Conservation (phyloP, 2,797 vertebrate species). For the Tauraco hartlaubi region DNA sequence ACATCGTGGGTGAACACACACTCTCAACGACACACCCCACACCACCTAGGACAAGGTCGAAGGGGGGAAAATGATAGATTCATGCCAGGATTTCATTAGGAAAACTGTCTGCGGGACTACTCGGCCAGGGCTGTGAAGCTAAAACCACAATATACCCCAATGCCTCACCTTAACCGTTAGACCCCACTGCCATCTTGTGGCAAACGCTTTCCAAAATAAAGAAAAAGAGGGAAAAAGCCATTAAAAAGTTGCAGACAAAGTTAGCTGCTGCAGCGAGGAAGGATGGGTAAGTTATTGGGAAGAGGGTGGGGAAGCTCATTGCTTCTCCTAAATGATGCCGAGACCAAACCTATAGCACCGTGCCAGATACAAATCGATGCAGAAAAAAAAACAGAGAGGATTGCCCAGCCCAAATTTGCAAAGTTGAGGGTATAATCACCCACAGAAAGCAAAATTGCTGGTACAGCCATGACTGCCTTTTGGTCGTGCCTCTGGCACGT, state of each 20-base stretch:
- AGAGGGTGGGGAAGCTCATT: neutral
- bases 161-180: neutral
- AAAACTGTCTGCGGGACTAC: neutral
- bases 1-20: accelerated
- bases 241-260: neutral
- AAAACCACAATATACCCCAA: neutral
- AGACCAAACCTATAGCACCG: accelerated
- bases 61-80: neutral
- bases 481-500: accelerated
- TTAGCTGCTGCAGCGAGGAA: neutral
- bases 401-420: too few relatives aligned
- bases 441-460: neutral
- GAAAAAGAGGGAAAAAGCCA: accelerated
- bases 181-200: constrained; percentile 73
- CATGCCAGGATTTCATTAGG: neutral
- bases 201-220: neutral
- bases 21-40: neutral
- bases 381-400: neutral
- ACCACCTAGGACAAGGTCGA: neutral
- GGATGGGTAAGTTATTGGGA: accelerated
- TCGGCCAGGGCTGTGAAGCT: neutral
- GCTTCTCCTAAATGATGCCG: accelerated
- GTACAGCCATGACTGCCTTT: neutral
- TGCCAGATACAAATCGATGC: accelerated
- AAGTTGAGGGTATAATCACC: neutral